Percentiles rank a stretch among this genome's conserved stretches.
phyloP scores from a whole-genome alignment of 2,113 vertebrate genomes.

The Canis aureus region DNA sequence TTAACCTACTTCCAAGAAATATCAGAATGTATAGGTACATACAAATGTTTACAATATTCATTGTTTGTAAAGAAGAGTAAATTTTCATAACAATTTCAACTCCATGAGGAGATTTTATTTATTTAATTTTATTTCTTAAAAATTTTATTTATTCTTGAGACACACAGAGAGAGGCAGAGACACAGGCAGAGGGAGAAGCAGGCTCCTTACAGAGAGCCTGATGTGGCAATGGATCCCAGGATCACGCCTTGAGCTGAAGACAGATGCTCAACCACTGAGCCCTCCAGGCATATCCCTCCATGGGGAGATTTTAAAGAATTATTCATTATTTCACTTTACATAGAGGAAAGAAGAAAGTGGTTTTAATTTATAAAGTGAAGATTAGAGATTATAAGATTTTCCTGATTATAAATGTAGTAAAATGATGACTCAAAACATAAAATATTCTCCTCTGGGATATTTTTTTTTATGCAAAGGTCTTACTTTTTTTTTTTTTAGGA shows the following conservation, averaged over 20 bases:
- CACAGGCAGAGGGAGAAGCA: too few relatives aligned
- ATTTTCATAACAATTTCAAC: conserved; percentile 9
- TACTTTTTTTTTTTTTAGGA: not conserved
- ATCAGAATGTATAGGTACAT: not conserved
- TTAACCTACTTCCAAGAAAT: not conserved
- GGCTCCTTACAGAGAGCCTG: too few relatives aligned
- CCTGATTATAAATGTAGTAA: not conserved
- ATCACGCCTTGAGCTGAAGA: too few relatives aligned
- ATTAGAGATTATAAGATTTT: not conserved
- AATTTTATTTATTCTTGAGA: too few relatives aligned
- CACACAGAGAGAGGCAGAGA: too few relatives aligned
- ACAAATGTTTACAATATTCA: not conserved
- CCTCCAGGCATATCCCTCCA: not conserved
- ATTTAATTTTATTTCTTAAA: too few relatives aligned
- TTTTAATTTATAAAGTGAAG: not conserved
- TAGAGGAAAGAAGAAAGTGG: not conserved
- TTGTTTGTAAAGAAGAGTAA: not conserved
- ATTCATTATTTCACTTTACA: not conserved
- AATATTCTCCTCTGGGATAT: not conserved
- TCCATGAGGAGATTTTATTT: not conserved
- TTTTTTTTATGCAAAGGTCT: not conserved
- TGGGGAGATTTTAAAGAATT: not conserved
- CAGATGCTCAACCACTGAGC: too few relatives aligned
- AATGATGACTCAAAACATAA: not conserved
- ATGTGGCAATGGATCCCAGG: too few relatives aligned